Percentiles rank a stretch among this genome's conserved stretches.
Conservation (phyloP, 1,140 invertebrate species). For the Nephila pilipes region DNA sequence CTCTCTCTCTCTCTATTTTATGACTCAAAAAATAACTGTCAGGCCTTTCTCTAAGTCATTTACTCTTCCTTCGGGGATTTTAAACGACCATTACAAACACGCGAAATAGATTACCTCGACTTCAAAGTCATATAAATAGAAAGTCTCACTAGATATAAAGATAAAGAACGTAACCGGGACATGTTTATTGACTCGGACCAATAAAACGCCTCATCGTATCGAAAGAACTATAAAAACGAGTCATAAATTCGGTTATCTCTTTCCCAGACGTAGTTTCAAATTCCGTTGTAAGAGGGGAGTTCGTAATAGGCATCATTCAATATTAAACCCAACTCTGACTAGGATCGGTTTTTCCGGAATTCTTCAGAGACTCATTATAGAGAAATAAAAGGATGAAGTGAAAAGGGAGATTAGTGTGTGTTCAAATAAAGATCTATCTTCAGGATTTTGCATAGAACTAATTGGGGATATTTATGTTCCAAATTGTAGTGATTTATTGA, state of each 20-base stretch:
- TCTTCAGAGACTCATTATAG: no score
- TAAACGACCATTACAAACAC: conserved; percentile 1
- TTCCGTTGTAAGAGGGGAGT: neutral
- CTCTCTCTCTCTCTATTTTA: neutral
- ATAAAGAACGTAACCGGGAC: neutral
- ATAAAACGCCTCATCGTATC: conserved; percentile 38
- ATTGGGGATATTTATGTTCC: no score
- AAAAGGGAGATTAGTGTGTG: no score
- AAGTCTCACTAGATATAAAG: neutral
- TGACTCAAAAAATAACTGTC: neutral
- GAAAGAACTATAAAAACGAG: conserved; percentile 7
- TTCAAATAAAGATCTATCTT: no score
- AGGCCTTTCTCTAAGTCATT: neutral
- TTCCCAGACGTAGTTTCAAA: neutral
- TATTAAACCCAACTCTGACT: no score
- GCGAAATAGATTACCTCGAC: conserved; percentile 22
- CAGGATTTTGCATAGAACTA: no score
- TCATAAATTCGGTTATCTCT: conserved; percentile 29
- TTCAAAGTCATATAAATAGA: neutral
- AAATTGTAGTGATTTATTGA: no score
- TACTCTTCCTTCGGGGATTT: neutral
- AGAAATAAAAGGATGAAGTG: no score
- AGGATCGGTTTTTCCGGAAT: no score
- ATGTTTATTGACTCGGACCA: conserved; percentile 21
- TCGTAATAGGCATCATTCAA: conserved; percentile 6